Evolutionary conservation across 2,113 vertebrate species (phyloP).

Genomic region (Poicephalus gulielmi): DNA sequence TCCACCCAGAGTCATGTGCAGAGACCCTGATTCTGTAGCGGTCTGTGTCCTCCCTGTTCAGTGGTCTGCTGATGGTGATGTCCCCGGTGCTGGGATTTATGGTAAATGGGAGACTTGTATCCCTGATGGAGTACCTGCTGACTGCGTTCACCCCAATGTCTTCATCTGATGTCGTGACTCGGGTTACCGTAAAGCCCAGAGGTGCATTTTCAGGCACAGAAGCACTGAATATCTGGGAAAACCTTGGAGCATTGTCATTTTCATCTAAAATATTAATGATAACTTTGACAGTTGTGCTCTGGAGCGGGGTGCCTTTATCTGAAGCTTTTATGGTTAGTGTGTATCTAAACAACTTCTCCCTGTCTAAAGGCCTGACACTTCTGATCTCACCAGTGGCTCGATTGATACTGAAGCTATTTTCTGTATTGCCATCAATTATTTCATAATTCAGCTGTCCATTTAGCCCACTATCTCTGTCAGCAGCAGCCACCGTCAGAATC

Average conservation of each 20-base stretch:
- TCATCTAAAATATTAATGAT: conserved; percentile 89
- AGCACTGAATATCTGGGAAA: conserved; percentile 96
- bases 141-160: conserved; percentile 88
- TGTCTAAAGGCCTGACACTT: conserved; percentile 86
- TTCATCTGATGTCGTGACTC: conserved; percentile 94
- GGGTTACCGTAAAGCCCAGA: conserved; percentile 88
- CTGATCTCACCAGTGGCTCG: conserved; percentile 89
- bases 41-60: conserved; percentile 92
- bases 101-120: conserved; percentile 86
- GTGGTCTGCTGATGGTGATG: conserved; percentile 88
- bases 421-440: conserved; percentile 87
- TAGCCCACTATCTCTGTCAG: conserved; percentile 88
- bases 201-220: conserved; percentile 92
- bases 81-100: conserved; percentile 91
- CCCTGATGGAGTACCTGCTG: conserved; percentile 89
- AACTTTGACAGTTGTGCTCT: conserved; percentile 82
- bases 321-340: conserved; percentile 85
- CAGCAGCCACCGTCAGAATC: conserved; percentile 84
- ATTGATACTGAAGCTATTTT: conserved; percentile 89
- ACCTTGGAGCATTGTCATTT: conserved; percentile 94
- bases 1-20: conserved; percentile 96
- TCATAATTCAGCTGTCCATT: conserved; percentile 91
- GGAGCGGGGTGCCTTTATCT: conserved; percentile 84
- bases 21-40: conserved; percentile 92
- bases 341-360: conserved; percentile 86